These are phyloP conservation scores for Phrynocephalus forsythii DNA, from an alignment of 2,797 vertebrate genomes.

Conservation along the genomic window DNA sequence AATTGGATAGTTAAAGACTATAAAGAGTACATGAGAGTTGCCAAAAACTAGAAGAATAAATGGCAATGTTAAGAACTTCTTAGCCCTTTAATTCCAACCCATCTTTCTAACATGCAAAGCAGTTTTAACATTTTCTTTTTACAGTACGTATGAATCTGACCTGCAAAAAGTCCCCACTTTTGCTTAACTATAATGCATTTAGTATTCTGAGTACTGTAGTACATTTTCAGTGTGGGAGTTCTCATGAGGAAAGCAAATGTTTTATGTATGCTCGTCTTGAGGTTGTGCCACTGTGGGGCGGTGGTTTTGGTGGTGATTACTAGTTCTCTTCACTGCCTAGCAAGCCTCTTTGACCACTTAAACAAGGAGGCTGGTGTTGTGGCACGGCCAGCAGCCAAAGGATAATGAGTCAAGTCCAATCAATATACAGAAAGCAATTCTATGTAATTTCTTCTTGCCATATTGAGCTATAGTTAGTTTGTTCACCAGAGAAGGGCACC, in stretches of 20 bases:
- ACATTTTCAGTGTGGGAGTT: slow-evolving; percentile 62
- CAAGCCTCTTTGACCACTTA: slow-evolving; percentile 71
- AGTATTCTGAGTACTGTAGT: slow-evolving; percentile 50
- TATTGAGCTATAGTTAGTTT: slow-evolving; percentile 76
- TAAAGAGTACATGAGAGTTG: not conserved
- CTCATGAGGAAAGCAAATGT: slow-evolving; percentile 75
- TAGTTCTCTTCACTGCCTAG: slow-evolving; percentile 75
- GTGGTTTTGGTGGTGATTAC: slow-evolving; percentile 73
- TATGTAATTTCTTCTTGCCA: slow-evolving; percentile 62
- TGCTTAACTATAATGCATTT: slow-evolving; percentile 38
- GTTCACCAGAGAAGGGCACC: slow-evolving; percentile 51
- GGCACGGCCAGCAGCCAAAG: slow-evolving; percentile 78
- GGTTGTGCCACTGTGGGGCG: slow-evolving; percentile 69
- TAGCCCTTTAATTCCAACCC: not conserved
- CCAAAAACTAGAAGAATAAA: not conserved
- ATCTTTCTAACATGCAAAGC: slow-evolving; percentile 20
- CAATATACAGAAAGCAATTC: slow-evolving; percentile 71
- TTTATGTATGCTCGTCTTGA: slow-evolving; percentile 83
- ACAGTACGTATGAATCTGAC: slow-evolving; percentile 4
- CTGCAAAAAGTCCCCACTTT: slow-evolving; percentile 29
- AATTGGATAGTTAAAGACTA: not conserved
- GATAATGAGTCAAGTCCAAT: slow-evolving; percentile 51
- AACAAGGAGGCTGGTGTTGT: slow-evolving; percentile 74
- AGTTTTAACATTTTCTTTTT: slow-evolving; percentile 28
- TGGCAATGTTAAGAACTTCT: not conserved